phyloP scores from a whole-genome alignment of 2,888 invertebrate species.

The Ptycholaimellus sp. region DNA sequence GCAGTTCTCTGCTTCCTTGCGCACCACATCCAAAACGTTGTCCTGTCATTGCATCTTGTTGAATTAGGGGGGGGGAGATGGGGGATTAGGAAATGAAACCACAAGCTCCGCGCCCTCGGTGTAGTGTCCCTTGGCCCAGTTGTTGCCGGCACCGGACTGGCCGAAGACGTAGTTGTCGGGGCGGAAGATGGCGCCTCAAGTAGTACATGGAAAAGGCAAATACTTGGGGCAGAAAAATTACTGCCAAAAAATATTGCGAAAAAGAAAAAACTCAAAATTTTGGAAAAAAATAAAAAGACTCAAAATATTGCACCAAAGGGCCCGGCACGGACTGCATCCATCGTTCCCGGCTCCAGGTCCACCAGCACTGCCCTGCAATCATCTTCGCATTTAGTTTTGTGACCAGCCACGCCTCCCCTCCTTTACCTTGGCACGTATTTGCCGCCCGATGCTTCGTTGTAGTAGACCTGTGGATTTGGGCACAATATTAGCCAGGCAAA shows the following conservation, averaged over 20 bases:
- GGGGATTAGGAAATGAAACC: no score
- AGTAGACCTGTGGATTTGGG: no score
- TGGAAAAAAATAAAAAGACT: no score
- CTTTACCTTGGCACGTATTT: slow-evolving; percentile 84
- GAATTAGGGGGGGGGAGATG: no score
- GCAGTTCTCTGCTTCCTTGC: slow-evolving; percentile 36
- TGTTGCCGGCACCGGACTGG: slow-evolving; percentile 58
- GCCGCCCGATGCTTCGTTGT: no score
- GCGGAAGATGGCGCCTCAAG: slow-evolving; percentile 65
- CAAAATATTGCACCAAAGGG: slow-evolving; percentile 85
- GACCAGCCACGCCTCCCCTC: no score
- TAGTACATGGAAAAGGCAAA: no score
- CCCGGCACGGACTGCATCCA: slow-evolving; percentile 77
- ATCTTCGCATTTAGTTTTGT: no score
- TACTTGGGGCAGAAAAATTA: no score
- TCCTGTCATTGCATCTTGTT: no score
- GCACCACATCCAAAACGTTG: slow-evolving; percentile 36
- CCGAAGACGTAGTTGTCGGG: slow-evolving; percentile 77
- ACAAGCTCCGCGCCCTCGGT: slow-evolving; percentile 49
- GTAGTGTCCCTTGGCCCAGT: slow-evolving; percentile 73
- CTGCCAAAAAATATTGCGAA: no score
- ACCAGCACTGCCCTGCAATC: slow-evolving; percentile 63
- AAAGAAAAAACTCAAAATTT: no score
- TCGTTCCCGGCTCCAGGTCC: slow-evolving; percentile 75
- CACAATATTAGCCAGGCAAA: neutral